Percentiles rank a stretch among this genome's conserved stretches.
These are phyloP conservation scores for Deilephila elpenor DNA, from an alignment of 2,888 invertebrate species.

Conservation along the genomic window DNA sequence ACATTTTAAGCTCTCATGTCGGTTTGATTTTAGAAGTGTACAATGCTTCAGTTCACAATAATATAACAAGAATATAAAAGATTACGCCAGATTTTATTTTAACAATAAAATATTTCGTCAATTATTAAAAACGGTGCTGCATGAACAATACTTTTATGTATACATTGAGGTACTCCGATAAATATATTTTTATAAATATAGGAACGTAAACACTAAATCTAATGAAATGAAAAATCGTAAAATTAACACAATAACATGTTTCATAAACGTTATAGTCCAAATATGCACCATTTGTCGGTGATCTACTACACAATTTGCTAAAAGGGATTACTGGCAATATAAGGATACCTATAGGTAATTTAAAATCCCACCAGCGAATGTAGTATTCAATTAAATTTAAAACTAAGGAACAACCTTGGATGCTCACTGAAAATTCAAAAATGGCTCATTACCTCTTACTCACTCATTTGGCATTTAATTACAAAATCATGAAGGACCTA, in stretches of 20 bases:
- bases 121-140: background rate
- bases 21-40: background rate
- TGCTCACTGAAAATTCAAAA: background rate
- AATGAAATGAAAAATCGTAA: conserved; percentile 28
- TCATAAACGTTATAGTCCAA: conserved; percentile 36
- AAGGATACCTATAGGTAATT: background rate
- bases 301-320: conserved; percentile 7
- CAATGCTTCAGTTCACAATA: background rate
- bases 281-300: conserved; percentile 24
- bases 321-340: background rate
- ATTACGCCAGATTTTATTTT: no score
- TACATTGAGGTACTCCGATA: conserved; percentile 59
- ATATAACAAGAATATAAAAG: no score
- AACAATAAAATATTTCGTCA: no score
- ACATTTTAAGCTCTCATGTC: background rate
- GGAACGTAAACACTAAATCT: conserved; percentile 70
- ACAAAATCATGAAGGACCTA: background rate
- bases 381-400: background rate
- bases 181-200: conserved; percentile 64
- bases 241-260: conserved; percentile 32
- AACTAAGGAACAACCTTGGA: conserved; percentile 4
- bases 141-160: conserved; percentile 1
- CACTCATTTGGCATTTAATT: conserved; percentile 14
- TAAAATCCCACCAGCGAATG: conserved; percentile 14
- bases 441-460: background rate